Percentiles rank a stretch among this genome's conserved stretches.
Evolutionary conservation across 2,888 invertebrate species (phyloP).

Genomic region (Aporophyla nigra): DNA sequence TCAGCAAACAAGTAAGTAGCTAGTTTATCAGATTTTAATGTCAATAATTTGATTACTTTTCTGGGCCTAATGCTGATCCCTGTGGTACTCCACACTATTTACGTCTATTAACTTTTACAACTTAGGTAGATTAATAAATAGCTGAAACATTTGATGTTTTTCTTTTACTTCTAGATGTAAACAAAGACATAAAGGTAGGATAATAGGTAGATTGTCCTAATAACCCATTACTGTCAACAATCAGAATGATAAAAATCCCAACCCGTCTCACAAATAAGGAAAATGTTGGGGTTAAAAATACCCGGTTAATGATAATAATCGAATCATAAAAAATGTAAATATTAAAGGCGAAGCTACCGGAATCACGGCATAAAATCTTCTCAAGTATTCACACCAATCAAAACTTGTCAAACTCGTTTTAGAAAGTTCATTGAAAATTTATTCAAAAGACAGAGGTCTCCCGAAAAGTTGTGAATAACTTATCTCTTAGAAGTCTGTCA

Average conservation of each 20-base stretch:
- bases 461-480: slow-evolving; percentile 82
- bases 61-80: not conserved
- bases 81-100: not conserved
- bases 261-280: not conserved
- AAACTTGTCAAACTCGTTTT: slow-evolving; percentile 85
- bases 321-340: slow-evolving; percentile 64
- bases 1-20: not conserved
- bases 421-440: slow-evolving; percentile 85
- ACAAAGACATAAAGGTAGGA: slow-evolving; percentile 19
- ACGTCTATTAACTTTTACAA: not conserved
- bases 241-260: not conserved
- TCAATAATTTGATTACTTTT: not conserved
- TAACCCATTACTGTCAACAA: slow-evolving; percentile 6
- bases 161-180: slow-evolving; percentile 6
- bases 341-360: slow-evolving; percentile 52
- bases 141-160: slow-evolving; percentile 1
- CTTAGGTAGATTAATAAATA: not conserved
- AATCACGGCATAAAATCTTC: slow-evolving; percentile 68
- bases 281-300: slow-evolving; percentile 11
- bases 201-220: not conserved
- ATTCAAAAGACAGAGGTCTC: slow-evolving; percentile 84
- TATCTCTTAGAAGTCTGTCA: slow-evolving; percentile 82
- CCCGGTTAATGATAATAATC: slow-evolving; percentile 43
- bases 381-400: slow-evolving; percentile 83
- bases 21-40: not conserved